Base-by-base conservation (phyloP, 2,113 vertebrate species). In the Regulus satrapa region DNA sequence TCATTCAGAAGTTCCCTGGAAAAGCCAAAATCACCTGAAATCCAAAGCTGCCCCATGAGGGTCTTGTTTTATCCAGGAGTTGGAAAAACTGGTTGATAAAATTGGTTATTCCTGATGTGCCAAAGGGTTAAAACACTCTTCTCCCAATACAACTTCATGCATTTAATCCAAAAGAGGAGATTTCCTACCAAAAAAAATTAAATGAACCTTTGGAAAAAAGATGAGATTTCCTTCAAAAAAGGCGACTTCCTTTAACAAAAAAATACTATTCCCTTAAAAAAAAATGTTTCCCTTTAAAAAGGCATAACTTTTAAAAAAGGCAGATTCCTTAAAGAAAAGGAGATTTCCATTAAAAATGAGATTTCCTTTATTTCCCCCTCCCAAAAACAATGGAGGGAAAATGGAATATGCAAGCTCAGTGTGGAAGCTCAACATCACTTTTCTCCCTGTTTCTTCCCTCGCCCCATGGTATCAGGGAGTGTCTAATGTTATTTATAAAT, bases 391-490 rank as follows among this genome's bases (percentile, higher is more conserved):
- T 7, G 34, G 31, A 10, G 19, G 28, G 34, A 74, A 43, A 63
- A 59, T 0, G 14, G 29, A 49, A 43, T 41, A 46, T 3, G 23
- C 18, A 41, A 41, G 73, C 58, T 18, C 29, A 8, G 46, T 4
- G 15, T 20, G 28, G 11, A 68, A 9, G 11, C 43, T 18, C 16
- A 75, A 36, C 56, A 74, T 28, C 64, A 32, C 49, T 69, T 48
- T 29, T 23, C 32, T 61, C 41, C 38, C 49, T 16, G 9, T 1
- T 51, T 64, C 49, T 36, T 18, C 19, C 54, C 7, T 63, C 1
- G 0, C 2, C 6, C 38, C 10, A 3, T 1, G 23, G 9, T 10
- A 41, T 4, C 3, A 10, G 8, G 7, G 21, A 43, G 20, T 38
- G 28, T 34, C 88, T n/a, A 21, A 78, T 34, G 31, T 17, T 24